Percentiles rank a stretch among this genome's conserved stretches.
phyloP scores from a whole-genome alignment of 1,140 invertebrate genomes.

The Ctenoplectra terminalis region DNA sequence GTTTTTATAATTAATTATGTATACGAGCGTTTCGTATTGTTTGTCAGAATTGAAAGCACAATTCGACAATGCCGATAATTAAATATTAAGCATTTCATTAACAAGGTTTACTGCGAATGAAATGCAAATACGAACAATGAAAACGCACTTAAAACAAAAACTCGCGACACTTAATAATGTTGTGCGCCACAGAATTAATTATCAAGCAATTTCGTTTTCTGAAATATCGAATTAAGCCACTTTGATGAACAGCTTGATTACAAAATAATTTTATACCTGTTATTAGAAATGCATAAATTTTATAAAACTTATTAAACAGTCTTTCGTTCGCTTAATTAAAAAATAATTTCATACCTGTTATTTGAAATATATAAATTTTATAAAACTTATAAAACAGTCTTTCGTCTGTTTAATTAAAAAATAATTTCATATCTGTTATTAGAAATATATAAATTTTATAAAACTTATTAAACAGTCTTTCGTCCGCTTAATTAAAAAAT shows the following conservation, averaged over 20 bases:
- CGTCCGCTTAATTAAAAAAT: no score
- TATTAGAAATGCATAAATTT: no score
- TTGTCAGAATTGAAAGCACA: background rate
- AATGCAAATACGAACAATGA: slow-evolving; percentile 10
- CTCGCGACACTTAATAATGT: background rate
- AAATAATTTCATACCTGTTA: no score
- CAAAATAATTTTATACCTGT: no score
- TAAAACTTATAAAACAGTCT: no score
- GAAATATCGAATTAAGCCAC: background rate
- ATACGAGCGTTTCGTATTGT: slow-evolving; percentile 16
- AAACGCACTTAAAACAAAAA: slow-evolving; percentile 9
- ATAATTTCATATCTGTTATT: no score
- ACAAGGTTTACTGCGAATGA: background rate
- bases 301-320: no score
- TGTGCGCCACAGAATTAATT: background rate
- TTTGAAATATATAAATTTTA: no score
- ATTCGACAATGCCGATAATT: slow-evolving; percentile 1
- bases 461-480: no score
- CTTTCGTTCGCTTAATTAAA: no score
- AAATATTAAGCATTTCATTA: slow-evolving; percentile 45
- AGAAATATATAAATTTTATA: no score
- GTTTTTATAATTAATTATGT: slow-evolving; percentile 40
- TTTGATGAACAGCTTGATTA: background rate
- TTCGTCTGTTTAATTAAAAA: no score
- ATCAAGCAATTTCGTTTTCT: background rate